A percentile compares a stretch with the other conserved stretches of the same genome.
Evolutionary conservation across 2,797 vertebrate species (phyloP).

Genomic region (Taenioides sp.): DNA sequence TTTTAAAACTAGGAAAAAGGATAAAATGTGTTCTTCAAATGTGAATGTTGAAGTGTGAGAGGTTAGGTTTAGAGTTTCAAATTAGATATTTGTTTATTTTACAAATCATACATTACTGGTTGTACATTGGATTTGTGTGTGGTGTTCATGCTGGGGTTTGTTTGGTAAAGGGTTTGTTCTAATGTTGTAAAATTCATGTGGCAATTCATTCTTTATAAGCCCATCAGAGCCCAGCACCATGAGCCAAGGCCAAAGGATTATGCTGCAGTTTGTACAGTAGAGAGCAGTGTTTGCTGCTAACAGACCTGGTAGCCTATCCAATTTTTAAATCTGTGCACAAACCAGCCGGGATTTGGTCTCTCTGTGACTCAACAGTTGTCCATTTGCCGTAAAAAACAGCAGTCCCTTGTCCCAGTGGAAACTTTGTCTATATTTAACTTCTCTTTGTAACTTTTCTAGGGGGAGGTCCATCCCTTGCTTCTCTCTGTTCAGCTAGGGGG

Average conservation of each 20-base stretch:
- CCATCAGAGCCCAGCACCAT: constrained; percentile 53
- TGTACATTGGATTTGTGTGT: background rate
- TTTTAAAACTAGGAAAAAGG: too few relatives aligned
- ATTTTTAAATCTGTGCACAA: constrained; percentile 45
- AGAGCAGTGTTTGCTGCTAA: constrained; percentile 61
- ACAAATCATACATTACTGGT: background rate
- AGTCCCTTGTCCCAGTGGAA: constrained; percentile 13
- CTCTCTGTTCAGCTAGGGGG: too few relatives aligned
- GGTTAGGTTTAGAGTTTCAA: background rate
- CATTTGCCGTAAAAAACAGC: constrained; percentile 32
- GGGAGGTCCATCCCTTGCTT: too few relatives aligned
- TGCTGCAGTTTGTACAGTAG: constrained; percentile 59
- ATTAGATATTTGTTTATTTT: background rate
- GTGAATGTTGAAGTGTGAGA: too few relatives aligned
- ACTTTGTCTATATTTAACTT: too few relatives aligned
- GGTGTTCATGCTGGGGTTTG: constrained; percentile 13
- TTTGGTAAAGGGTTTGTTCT: constrained; percentile 36
- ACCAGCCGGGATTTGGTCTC: constrained; percentile 18
- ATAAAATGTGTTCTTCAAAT: too few relatives aligned
- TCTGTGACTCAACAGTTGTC: constrained; percentile 23
- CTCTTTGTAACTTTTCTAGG: too few relatives aligned
- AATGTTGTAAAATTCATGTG: constrained; percentile 52
- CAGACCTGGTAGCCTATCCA: constrained; percentile 44
- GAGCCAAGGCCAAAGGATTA: constrained; percentile 52
- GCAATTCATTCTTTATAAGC: constrained; percentile 65